Evolutionary conservation across 2,888 invertebrate species (phyloP), one percentile per base, ranked within the genome.

Genomic region (Idaea dimidiata): DNA sequence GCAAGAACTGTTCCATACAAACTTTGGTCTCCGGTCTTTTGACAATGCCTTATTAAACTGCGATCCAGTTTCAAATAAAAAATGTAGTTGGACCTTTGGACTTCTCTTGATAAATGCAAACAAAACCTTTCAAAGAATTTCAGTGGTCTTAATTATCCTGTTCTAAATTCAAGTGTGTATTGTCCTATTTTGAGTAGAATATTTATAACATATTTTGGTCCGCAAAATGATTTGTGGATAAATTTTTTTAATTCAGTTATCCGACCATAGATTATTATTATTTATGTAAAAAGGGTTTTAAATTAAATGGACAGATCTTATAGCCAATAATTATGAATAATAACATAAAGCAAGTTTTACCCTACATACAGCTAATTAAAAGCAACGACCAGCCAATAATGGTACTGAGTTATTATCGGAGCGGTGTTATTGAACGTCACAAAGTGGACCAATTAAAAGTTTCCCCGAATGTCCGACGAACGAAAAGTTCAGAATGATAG

Each of bases 401-500:
- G 84, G 84, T 77, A 74, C 75, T 57, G 76, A 83, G 84, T 88
- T 89, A 91, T 87, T 89, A 90, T 88, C 85, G 81, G 81, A 83
- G 88, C 91, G 90, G 90, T 85, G 79, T 87, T 88, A 89, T 86
- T 86, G 84, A 76, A 85, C 84, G 84, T 88, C 86, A 88, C 89
- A 90, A 90, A 90, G 86, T 87, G 85, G 80, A 87, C 91, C 91
- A 92, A 91, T 92, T 91, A 92, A 91, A 83, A 89, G 82, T 91
- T 92, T 91, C 90, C 88, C 85, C 88, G 91, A 91, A 92, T 87
- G 86, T 87, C 85, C 86, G 75, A 84, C 86, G 75, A 81, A 80
- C 84, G 82, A 87, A 87, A 84, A 87, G 87, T 86, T 82, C 86
- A 90, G 87, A 88, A 90, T 88, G 90, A 90, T 89, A 89, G 86